These are phyloP conservation scores for Melinopterus prodromus DNA, from an alignment of 2,888 invertebrate genomes.

Conservation along the genomic window DNA sequence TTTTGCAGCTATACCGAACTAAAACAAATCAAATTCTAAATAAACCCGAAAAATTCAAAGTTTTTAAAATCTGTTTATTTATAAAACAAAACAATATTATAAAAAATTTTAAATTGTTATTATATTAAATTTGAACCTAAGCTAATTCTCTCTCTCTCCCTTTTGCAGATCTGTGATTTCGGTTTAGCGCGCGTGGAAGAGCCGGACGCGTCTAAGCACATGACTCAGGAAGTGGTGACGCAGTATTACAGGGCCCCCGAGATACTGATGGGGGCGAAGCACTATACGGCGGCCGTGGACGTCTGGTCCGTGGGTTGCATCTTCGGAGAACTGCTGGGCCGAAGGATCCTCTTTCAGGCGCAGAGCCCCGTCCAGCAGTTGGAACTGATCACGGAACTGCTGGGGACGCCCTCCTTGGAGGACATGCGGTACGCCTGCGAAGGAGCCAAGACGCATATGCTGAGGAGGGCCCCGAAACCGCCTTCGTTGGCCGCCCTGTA, in stretches of 20 bases:
- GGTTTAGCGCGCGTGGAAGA: conserved; percentile 98
- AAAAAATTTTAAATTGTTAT: too few relatives aligned
- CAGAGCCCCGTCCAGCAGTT: conserved; percentile 97
- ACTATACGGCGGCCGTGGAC: conserved; percentile 96
- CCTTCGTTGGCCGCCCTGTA: conserved; percentile 90
- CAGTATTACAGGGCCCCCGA: conserved; percentile 99
- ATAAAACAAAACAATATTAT: too few relatives aligned
- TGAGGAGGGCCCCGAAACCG: conserved; percentile 86
- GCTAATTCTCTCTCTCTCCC: conserved; percentile 12
- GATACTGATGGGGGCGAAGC: conserved; percentile 97
- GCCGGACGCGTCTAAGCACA: conserved; percentile 89
- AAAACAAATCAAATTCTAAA: too few relatives aligned
- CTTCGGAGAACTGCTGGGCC: conserved; percentile 95
- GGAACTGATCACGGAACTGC: conserved; percentile 95
- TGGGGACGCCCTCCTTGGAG: conserved; percentile 94
- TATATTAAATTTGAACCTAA: too few relatives aligned
- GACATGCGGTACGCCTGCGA: conserved; percentile 99
- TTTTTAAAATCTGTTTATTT: too few relatives aligned
- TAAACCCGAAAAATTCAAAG: too few relatives aligned
- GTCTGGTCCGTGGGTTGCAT: conserved; percentile 99
- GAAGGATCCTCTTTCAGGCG: conserved; percentile 97
- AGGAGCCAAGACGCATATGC: conserved; percentile 91
- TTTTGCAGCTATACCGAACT: too few relatives aligned
- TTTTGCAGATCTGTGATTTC: conserved; percentile 93
- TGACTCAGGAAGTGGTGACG: conserved; percentile 99